Percentiles rank a stretch among this genome's conserved stretches.
Evolutionary conservation across 92 coral and sea anemone genomes (phyloP).

Genomic region (Plumapathes pennacea): DNA sequence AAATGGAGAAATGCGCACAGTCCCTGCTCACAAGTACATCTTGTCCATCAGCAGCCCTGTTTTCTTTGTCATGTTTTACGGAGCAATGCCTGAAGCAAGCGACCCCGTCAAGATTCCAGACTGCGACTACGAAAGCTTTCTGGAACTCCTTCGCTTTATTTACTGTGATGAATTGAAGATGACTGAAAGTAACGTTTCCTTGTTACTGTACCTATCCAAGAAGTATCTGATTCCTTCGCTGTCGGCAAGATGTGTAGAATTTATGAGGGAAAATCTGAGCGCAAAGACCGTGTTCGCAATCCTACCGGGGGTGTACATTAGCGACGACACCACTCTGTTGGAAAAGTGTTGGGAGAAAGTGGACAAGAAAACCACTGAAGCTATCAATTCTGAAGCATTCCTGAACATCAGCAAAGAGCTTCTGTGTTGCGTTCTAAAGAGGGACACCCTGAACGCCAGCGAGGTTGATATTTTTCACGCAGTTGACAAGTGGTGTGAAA

Average conservation of each 20-base stretch:
- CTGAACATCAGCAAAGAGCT: conserved; percentile 26
- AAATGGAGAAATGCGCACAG: conserved; percentile 2
- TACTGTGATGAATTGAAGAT: conserved; percentile 59
- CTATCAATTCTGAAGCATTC: conserved; percentile 39
- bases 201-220: conserved; percentile 61
- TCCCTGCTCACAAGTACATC: conserved; percentile 45
- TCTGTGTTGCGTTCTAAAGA: conserved; percentile 31
- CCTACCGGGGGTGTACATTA: conserved; percentile 44
- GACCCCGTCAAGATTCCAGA: conserved; percentile 54
- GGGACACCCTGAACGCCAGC: conserved; percentile 47
- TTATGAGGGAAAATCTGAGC: conserved; percentile 33
- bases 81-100: conserved; percentile 46
- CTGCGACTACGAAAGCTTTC: conserved; percentile 49
- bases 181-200: conserved; percentile 42
- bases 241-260: conserved; percentile 37
- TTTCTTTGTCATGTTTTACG: conserved; percentile 48
- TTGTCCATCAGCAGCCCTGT: conserved; percentile 66
- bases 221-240: conserved; percentile 64
- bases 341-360: conserved; percentile 58
- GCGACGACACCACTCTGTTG: conserved; percentile 46
- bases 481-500: conserved; percentile 50
- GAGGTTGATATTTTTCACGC: conserved; percentile 54
- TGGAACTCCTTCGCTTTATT: conserved; percentile 61
- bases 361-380: conserved; percentile 45
- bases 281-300: conserved; percentile 48